Base-by-base conservation (phyloP, 2,113 vertebrate genomes). In the Pollimyrus isidori region DNA sequence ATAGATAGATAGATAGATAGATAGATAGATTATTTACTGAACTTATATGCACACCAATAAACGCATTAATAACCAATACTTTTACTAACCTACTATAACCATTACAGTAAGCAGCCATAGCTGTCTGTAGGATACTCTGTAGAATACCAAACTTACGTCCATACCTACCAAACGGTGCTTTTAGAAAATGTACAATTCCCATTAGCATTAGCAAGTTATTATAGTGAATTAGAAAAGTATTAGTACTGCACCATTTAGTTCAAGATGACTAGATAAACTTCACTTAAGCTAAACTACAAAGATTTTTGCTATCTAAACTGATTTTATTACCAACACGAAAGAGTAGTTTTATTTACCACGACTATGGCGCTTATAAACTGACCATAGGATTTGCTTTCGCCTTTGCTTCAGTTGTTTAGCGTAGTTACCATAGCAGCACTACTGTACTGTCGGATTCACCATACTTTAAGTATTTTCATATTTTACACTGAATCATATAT, bases 401-500 rank as follows among this genome's bases (percentile, higher is more conserved):
- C 42, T 35, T 42, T 73, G 19, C 53, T 50, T 56, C 88, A 53
- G 35, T 45, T 13, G 87, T 30, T 45, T 88, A 2, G 10, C 7
- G 39, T 17, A 30, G 93, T 94, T 88, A 89, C 93, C 88, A 93
- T 92, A 89, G 91, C 86, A 92, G 93, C 85, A 19, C 50, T 7
- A 4, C 48, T n/a, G 76, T n/a, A 45, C 39, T n/a, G 80, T 17
- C 26, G 35, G 69, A 76, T 17, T 62, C 58, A 65, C 62, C n/a
- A 30, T 26, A 13, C n/a, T 69, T 30, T 30, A 30, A 30, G 17
- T 39, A 4, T 39, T 39, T 39, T 5, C 15, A 39, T 76, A 76
- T 76, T 76, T 76, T n/a, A 85, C 15, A 84, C 82, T 19, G 39
- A 48, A 21, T 48, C 3, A 73, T 15, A 15, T 39, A 80, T 73